Evolutionary conservation across 2,113 vertebrate species (phyloP).

Genomic region (Catharus bicknelli): DNA sequence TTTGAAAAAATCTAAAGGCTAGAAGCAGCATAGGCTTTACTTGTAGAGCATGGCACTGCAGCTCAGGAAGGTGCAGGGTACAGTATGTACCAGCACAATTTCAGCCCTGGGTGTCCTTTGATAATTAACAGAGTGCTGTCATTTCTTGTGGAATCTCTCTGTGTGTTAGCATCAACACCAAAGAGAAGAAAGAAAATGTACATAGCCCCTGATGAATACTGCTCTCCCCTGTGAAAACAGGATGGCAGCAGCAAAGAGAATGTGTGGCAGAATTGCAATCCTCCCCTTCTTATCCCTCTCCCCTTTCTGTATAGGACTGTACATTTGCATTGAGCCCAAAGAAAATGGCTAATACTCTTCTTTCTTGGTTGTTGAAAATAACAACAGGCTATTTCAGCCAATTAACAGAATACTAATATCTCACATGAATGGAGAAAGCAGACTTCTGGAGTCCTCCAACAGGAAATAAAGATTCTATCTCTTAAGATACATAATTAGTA

Average conservation of each 20-base stretch:
- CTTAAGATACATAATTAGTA: background rate
- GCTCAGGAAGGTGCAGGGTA: background rate
- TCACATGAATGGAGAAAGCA: background rate
- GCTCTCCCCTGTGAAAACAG: conserved; percentile 1
- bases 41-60: background rate
- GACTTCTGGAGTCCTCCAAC: background rate
- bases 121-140: conserved; percentile 32
- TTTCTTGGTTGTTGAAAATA: background rate
- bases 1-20: background rate
- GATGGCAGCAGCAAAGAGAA: background rate
- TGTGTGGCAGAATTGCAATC: background rate
- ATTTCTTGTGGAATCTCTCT: conserved; percentile 12
- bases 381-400: background rate
- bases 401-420: background rate
- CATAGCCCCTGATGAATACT: background rate
- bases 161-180: background rate
- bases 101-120: conserved; percentile 37
- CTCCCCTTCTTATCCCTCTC: background rate
- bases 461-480: background rate
- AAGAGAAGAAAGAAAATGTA: background rate
- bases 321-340: background rate
- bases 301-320: background rate
- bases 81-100: conserved; percentile 10
- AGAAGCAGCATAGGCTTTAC: background rate
- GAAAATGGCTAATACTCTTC: background rate